Evolutionary conservation across 2,888 invertebrate species (phyloP).

Genomic region (Ennomos quercinarius): DNA sequence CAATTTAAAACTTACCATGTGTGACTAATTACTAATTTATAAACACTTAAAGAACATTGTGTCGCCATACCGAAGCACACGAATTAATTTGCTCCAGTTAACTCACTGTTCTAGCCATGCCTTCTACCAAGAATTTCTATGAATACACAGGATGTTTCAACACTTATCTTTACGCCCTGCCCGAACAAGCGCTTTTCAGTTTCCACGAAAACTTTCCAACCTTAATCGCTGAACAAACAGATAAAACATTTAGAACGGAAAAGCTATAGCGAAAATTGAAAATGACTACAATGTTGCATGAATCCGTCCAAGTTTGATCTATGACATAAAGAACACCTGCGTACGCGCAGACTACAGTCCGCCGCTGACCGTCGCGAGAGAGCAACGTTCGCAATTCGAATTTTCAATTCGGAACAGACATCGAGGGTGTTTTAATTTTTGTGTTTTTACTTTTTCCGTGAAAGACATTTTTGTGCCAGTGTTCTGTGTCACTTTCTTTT

Average conservation of each 20-base stretch:
- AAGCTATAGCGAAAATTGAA: conserved; percentile 24
- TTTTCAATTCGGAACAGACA: conserved; percentile 24
- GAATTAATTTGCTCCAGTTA: too few relatives aligned
- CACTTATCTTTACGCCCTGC: conserved; percentile 30
- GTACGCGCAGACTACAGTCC: conserved; percentile 53
- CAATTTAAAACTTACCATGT: too few relatives aligned
- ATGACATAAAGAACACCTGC: conserved; percentile 64
- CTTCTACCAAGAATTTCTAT: conserved; percentile 12
- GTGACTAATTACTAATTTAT: too few relatives aligned
- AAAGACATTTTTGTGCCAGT: conserved; percentile 25
- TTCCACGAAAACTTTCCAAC: conserved; percentile 36
- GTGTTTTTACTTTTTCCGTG: conserved; percentile 15
- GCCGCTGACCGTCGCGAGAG: conserved; percentile 39
- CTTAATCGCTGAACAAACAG: conserved; percentile 33
- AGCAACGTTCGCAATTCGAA: conserved; percentile 32
- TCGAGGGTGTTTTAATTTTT: conserved; percentile 23
- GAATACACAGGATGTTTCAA: conserved; percentile 27
- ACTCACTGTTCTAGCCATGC: background rate
- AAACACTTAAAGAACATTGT: too few relatives aligned
- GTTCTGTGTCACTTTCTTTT: conserved; percentile 9
- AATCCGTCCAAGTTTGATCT: conserved; percentile 63
- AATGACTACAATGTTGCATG: conserved; percentile 48
- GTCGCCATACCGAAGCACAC: too few relatives aligned
- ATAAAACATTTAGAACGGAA: conserved; percentile 37
- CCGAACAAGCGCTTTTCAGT: conserved; percentile 26